A percentile compares a stretch with the other conserved stretches of the same genome.
These are phyloP conservation scores for Trochalopteron elliotii DNA, from an alignment of 2,113 vertebrate genomes.

Conservation along the genomic window DNA sequence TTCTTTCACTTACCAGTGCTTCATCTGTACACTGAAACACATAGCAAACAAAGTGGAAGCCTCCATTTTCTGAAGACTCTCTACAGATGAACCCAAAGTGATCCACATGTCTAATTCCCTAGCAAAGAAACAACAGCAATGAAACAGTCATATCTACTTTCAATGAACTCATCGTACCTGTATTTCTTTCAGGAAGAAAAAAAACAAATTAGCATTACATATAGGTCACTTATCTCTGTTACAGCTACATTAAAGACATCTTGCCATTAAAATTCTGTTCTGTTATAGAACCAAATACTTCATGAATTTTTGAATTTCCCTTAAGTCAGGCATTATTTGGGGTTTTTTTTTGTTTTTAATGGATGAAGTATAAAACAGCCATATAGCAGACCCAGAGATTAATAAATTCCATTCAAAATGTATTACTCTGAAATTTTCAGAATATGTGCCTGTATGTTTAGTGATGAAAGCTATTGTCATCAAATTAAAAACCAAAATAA, in stretches of 20 bases:
- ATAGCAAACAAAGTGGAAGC: constrained; percentile 93
- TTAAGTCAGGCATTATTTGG: neutral
- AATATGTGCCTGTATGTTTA: neutral
- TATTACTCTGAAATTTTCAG: neutral
- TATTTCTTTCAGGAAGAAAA: neutral
- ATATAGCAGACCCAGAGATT: neutral
- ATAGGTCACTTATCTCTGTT: neutral
- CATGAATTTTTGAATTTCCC: neutral
- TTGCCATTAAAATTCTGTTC: neutral
- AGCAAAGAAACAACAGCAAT: neutral
- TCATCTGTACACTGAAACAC: constrained; percentile 95
- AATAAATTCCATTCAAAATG: neutral
- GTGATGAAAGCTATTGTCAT: neutral
- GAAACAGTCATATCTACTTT: neutral
- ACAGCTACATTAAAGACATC: neutral
- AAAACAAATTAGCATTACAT: neutral
- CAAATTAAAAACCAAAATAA: neutral
- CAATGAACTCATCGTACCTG: neutral
- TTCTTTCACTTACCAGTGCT: constrained; percentile 85
- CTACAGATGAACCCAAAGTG: constrained; percentile 99
- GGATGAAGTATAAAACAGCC: neutral
- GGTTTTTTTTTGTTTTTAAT: neutral
- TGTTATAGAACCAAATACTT: neutral
- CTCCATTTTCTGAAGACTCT: constrained; percentile 86
- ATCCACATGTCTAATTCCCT: constrained; percentile 97